A percentile compares a stretch with the other conserved stretches of the same genome.
These are phyloP conservation scores for Polydrusus tereticollis DNA, from an alignment of 2,888 invertebrate species.

Conservation along the genomic window DNA sequence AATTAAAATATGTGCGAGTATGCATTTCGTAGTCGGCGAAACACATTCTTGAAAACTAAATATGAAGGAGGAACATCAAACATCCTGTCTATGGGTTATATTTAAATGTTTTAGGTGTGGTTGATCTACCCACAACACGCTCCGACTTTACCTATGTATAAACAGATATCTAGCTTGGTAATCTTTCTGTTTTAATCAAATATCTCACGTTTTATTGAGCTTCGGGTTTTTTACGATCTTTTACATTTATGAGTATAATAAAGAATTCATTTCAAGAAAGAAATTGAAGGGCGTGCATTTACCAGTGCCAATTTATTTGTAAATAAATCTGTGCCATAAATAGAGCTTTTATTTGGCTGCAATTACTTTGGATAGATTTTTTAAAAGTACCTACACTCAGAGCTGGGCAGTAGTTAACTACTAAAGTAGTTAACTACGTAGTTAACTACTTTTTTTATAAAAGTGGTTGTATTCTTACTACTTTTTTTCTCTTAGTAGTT, in stretches of 20 bases:
- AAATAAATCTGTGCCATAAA: not conserved
- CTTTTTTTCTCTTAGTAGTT: no score
- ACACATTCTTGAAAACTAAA: conserved; percentile 18
- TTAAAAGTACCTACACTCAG: no score
- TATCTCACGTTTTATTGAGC: conserved; percentile 24
- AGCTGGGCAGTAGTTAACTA: no score
- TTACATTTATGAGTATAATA: conserved; percentile 4
- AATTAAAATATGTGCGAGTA: not conserved
- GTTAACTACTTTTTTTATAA: no score
- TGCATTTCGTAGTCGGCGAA: conserved; percentile 1
- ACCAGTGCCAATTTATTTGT: not conserved
- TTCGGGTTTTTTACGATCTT: conserved; percentile 7
- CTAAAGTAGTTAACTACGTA: no score
- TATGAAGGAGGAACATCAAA: conserved; percentile 17
- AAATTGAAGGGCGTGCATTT: not conserved
- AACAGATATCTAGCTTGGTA: conserved; percentile 25
- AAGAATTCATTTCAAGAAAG: not conserved
- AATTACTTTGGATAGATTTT: not conserved
- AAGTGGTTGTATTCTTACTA: no score
- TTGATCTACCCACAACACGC: conserved; percentile 32
- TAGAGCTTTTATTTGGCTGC: not conserved
- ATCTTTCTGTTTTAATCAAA: conserved; percentile 22
- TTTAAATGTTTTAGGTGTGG: conserved; percentile 36
- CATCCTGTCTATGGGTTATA: conserved; percentile 34
- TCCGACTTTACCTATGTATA: conserved; percentile 24